Evolutionary conservation across 2,797 vertebrate species (phyloP), one percentile per base, ranked within the genome.

Genomic region (Falco rusticolus): DNA sequence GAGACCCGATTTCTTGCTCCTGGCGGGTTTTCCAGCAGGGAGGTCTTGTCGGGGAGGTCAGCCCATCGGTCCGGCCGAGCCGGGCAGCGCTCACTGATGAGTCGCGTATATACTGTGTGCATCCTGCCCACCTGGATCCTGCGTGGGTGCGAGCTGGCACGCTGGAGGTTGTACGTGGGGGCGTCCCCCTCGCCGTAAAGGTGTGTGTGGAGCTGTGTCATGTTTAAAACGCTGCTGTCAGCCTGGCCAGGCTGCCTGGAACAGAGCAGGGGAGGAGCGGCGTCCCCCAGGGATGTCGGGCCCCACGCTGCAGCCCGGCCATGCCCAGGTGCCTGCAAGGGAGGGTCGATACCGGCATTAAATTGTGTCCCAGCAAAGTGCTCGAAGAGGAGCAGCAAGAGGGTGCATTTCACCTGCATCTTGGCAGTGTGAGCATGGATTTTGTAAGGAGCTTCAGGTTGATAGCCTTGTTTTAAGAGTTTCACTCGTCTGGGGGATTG

Each of bases 281-380:
- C 48, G 65, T 29, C n/a, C 2, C 0, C n/a, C 0, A 3, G 80
- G 54, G 45, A 37, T 7, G 4, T 13, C 10, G 4, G 59, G 9
- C 31, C 28, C 18, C 0, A 2, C 5, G 11, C 29, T 4, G 31
- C 63, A 68, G 45, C 63, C 53, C 13, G 2, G 39, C 72, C n/a
- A 5, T 2, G 21, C 11, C 48, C 81, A 3, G 12, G 14, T 2
- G 34, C 64, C 70, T 6, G 76, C 15, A 0, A 4, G 16, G 72
- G 3, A 21, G 31, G n/a, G 7, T 24, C 7, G 0, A 1, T 2
- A 1, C 2, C 0, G 9, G 34, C 3, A 0, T 19, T 10, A 13
- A 39, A 11, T 9, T 10, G 25, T 1, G 2, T 37, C 25, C 51
- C 72, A 3, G 37, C 37, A 1, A 26, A 2, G 19, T 1, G 60